These are phyloP conservation scores for Catagonus wagneri DNA, from an alignment of 2,113 vertebrate genomes.

Conservation along the genomic window DNA sequence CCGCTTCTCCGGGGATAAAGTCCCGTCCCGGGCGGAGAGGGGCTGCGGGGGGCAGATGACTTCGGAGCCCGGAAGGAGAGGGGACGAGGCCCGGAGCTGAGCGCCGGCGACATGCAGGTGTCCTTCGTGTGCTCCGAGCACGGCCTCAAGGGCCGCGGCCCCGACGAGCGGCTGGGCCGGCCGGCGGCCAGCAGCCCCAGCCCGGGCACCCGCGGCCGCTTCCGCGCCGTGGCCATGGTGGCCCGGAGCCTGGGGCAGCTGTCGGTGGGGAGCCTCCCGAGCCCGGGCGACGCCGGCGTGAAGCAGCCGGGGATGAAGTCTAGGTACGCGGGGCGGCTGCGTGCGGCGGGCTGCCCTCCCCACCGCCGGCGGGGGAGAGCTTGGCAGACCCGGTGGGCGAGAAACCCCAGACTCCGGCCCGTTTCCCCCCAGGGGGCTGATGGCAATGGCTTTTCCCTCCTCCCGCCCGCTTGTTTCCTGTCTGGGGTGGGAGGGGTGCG, in stretches of 20 bases:
- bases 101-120: slow-evolving; percentile 92
- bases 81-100: background rate
- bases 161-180: slow-evolving; percentile 93
- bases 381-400: background rate
- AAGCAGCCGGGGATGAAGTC: slow-evolving; percentile 95
- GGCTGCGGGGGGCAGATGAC: background rate
- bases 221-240: slow-evolving; percentile 96
- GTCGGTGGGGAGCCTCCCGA: slow-evolving; percentile 92
- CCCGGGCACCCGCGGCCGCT: slow-evolving; percentile 93
- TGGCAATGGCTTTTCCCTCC: background rate
- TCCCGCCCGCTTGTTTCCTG: background rate
- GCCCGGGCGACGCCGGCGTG: slow-evolving; percentile 89
- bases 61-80: background rate
- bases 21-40: background rate
- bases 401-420: fast-evolving
- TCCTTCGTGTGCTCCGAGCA: slow-evolving; percentile 97
- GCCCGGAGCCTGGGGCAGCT: slow-evolving; percentile 97
- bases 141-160: slow-evolving; percentile 93
- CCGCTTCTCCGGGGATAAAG: background rate
- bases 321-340: slow-evolving; percentile 89
- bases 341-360: background rate
- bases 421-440: fast-evolving
- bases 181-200: slow-evolving; percentile 94
- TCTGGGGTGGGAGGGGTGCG: fast-evolving
- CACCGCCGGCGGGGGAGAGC: background rate